Conservation (phyloP, 2,888 invertebrate genomes). For the Julus scanicus region DNA sequence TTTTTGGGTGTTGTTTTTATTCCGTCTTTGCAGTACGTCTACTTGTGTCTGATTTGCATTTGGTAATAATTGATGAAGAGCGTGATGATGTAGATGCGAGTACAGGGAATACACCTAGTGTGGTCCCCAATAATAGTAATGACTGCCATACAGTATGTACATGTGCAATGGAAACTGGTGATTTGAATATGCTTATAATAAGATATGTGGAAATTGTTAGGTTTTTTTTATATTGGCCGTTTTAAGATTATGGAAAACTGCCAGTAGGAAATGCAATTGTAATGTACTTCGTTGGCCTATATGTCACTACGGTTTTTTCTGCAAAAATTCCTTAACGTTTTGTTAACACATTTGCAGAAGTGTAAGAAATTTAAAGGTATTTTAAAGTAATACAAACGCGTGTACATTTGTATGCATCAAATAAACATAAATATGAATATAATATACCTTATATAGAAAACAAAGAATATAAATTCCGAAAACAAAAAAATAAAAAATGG, state of each 20-base stretch:
- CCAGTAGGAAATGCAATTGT: background rate
- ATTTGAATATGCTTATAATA: background rate
- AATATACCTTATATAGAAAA: too few species aligned
- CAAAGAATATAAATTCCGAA: too few species aligned
- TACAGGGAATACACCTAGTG: background rate
- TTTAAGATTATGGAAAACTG: background rate
- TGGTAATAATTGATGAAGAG: slow-evolving; percentile 33
- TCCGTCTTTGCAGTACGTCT: slow-evolving; percentile 20
- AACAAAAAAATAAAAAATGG: too few species aligned
- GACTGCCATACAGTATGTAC: background rate
- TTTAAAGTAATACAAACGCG: background rate
- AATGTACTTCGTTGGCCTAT: background rate
- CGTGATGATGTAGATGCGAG: slow-evolving; percentile 33
- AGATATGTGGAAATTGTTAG: background rate
- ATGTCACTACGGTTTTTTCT: background rate
- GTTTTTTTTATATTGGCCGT: background rate
- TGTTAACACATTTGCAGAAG: background rate
- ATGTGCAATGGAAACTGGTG: background rate
- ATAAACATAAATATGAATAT: too few species aligned
- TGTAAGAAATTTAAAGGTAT: background rate
- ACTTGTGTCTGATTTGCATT: slow-evolving; percentile 19
- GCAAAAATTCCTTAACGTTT: background rate
- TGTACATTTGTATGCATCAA: too few species aligned
- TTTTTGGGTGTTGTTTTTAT: slow-evolving; percentile 33
- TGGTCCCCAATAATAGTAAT: slow-evolving; percentile 9